Base-by-base conservation (phyloP, 2,113 vertebrate genomes). In the Malurus melanocephalus region DNA sequence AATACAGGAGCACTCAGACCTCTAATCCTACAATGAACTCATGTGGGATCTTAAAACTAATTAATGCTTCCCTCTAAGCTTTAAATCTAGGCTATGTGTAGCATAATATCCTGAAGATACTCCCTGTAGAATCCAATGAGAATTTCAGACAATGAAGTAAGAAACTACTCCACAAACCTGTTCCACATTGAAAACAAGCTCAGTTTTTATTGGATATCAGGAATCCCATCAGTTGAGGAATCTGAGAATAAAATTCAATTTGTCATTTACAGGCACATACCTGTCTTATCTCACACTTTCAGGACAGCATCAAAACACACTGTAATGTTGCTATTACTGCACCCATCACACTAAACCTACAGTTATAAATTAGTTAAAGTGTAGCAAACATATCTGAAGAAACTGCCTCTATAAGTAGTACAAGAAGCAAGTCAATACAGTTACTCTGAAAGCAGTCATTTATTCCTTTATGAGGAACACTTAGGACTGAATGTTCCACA, bases 1-100 rank as follows among this genome's bases (percentile, higher is more conserved):
- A 68, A 86, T 43, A 79, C 73, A 92, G 79, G 26, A 51, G 40
- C 53, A 53, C 13, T 91, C 42, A 83, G 68, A 85, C 46, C 16
- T 83, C 76, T 91, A 85, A 90, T 89, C 80, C 45, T 79, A 27
- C 48, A 68, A 51, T 45, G 71, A 82, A 84, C 59, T 69, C 83
- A 80, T 45, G 35, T 49, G 77, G 77, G 69, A 85, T 61, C 61
- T 90, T 90, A 90, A 90, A 92, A 89, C 53, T 94, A 94, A 94
- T 91, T 81, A 94, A 81, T 38, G 52, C 46, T 84, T 94, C 51
- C 52, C 55, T 81, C 76, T 81, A 76, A 88, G 74, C 87, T 93
- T 90, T 91, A 86, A 73, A 88, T 93, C 40, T 93, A 85, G 48
- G 49, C 56, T 77, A 53, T 51, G 6, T 76, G 56, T 84, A 82